Evolutionary conservation across 2,888 invertebrate genomes (phyloP).

Genomic region (Machimus rusticus): DNA sequence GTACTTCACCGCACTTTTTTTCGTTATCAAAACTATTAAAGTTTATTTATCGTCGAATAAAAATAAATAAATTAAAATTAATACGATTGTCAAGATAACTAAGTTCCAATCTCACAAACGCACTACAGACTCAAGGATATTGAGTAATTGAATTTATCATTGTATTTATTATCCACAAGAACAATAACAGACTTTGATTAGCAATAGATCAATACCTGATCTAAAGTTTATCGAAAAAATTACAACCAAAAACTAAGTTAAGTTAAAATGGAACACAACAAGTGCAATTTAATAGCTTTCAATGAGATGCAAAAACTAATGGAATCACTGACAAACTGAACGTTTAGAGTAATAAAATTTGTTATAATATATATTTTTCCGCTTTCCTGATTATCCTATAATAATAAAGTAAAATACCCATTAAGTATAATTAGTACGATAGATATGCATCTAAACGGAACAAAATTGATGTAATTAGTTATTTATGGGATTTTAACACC

Average conservation of each 20-base stretch:
- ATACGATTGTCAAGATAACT: not conserved
- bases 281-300: not conserved
- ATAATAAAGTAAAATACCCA: not conserved
- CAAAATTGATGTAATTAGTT: no score
- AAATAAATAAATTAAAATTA: not conserved
- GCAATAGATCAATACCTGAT: not conserved
- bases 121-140: not conserved
- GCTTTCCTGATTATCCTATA: not conserved
- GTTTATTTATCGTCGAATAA: not conserved
- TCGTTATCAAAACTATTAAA: not conserved
- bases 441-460: not conserved
- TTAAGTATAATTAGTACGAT: not conserved
- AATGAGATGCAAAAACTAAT: not conserved
- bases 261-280: not conserved
- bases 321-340: not conserved
- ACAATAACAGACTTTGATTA: not conserved
- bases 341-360: not conserved
- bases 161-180: not conserved
- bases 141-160: not conserved
- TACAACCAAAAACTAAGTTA: not conserved
- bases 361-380: not conserved
- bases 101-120: not conserved
- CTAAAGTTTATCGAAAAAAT: not conserved
- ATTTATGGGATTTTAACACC: not conserved
- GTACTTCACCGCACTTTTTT: not conserved